Conservation (phyloP, 1,140 invertebrate species). For the Conus betulinus region DNA sequence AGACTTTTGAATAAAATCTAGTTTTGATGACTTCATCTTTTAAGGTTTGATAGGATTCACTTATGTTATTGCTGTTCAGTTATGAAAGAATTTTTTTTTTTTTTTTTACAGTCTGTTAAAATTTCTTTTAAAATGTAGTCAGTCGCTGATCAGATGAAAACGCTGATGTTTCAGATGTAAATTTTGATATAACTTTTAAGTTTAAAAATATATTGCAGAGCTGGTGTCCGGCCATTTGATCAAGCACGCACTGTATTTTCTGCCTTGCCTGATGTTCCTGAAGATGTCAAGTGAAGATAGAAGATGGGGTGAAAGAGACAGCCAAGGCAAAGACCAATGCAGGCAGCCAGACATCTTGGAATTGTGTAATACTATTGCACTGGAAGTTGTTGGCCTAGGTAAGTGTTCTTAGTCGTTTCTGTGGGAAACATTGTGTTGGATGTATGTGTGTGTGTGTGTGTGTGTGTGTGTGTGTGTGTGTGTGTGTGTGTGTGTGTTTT, state of each 20-base stretch:
- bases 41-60: no score
- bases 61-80: no score
- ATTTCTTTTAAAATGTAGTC: no score
- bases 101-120: no score
- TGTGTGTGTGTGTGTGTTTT: no score
- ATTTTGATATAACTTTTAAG: no score
- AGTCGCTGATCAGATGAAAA: no score
- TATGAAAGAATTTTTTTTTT: no score
- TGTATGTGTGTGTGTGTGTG: background rate
- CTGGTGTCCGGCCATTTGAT: constrained; percentile 67
- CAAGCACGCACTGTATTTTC: constrained; percentile 63
- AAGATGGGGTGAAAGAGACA: constrained; percentile 9
- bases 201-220: constrained; percentile 38
- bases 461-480: background rate
- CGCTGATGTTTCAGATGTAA: no score
- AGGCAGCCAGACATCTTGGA: constrained; percentile 64
- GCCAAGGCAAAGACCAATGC: constrained; percentile 32
- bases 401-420: background rate
- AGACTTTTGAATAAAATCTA: no score
- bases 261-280: constrained; percentile 34
- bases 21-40: no score
- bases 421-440: background rate
- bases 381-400: constrained; percentile 69
- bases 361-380: constrained; percentile 65
- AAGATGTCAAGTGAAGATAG: constrained; percentile 26